phyloP scores from a whole-genome alignment of 2,888 invertebrate species.

The Mesodorylaimus sp. region DNA sequence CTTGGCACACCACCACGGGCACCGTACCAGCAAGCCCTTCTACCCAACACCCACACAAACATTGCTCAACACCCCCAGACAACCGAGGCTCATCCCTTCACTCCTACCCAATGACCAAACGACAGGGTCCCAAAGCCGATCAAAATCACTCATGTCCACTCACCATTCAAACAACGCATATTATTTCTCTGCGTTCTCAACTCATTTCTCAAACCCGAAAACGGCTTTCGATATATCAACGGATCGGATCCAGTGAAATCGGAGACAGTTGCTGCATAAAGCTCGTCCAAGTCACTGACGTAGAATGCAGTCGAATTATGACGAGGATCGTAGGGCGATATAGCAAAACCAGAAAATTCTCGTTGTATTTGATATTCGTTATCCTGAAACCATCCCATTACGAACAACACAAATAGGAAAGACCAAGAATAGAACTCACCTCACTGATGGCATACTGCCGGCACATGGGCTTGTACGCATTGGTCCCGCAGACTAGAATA shows the following conservation, averaged over 20 bases:
- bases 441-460: constrained; percentile 43
- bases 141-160: too few species aligned
- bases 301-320: constrained; percentile 84
- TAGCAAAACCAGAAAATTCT: constrained; percentile 32
- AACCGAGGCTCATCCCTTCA: too few species aligned
- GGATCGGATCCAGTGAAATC: constrained; percentile 89
- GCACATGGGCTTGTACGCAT: constrained; percentile 77
- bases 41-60: too few species aligned
- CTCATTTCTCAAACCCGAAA: constrained; percentile 11
- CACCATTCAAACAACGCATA: constrained; percentile 76
- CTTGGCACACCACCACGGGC: too few species aligned
- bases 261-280: constrained; percentile 43
- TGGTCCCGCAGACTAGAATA: constrained; percentile 71
- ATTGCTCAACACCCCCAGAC: too few species aligned
- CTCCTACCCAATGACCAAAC: too few species aligned
- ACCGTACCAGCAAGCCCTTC: too few species aligned
- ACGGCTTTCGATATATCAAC: constrained; percentile 67
- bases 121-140: too few species aligned
- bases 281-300: constrained; percentile 18
- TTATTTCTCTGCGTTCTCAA: constrained; percentile 80
- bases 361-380: background rate
- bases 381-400: too few species aligned
- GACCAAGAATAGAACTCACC: too few species aligned
- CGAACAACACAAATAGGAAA: too few species aligned
- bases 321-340: constrained; percentile 79